Evolutionary conservation across 2,888 invertebrate genomes (phyloP), one percentile per base, ranked within the genome.

Genomic region (Pachycephus smyrnensis): DNA sequence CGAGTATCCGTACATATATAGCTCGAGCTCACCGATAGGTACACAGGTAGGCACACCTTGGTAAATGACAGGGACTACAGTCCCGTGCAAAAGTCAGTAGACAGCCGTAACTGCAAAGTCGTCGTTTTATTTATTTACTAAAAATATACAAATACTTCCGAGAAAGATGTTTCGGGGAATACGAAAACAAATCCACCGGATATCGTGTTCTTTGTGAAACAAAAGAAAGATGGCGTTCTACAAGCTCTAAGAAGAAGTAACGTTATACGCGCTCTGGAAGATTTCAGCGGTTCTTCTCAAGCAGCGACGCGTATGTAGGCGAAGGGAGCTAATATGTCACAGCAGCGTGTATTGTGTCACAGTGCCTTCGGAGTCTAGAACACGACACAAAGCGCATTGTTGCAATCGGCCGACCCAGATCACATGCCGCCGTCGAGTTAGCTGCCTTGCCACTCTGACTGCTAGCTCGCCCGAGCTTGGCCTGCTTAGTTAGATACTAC

Each of bases 391-490:
- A 88, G 87, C 85, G 86, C 85, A 88, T 88, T 88, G 88, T 88
- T 86, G 86, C 87, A 84, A 84, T 88, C 86, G 81, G 79, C 80
- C 88, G 88, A 88, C 88, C 87, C 82, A 88, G 86, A 88, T 88
- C 86, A 84, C 85, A 81, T 82, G 80, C 80, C 75, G 75, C 76
- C 30, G 69, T 32, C 69, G 30, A 31, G 30, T 32, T 15, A 32
- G 32, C 69, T 69, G 69, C 32, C 69, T 69, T 32, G 69, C 69
- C 69, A 69, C 32, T 69, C 69, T 32, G 69, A 73, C 68, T 40
- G 68, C 76, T 69, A 30, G 55, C 55, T 73, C 71, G 76, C 71
- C 32, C 68, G 12, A 30, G 73, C 32, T 32, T 55, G 73, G 68
- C 30, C 31, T 75, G 35, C 73, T 40, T 33, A 36, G 74, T 30